Percentiles rank a stretch among this genome's conserved stretches.
These are phyloP conservation scores for Cantharis flavilabris DNA, from an alignment of 2,888 invertebrate genomes.

Conservation along the genomic window DNA sequence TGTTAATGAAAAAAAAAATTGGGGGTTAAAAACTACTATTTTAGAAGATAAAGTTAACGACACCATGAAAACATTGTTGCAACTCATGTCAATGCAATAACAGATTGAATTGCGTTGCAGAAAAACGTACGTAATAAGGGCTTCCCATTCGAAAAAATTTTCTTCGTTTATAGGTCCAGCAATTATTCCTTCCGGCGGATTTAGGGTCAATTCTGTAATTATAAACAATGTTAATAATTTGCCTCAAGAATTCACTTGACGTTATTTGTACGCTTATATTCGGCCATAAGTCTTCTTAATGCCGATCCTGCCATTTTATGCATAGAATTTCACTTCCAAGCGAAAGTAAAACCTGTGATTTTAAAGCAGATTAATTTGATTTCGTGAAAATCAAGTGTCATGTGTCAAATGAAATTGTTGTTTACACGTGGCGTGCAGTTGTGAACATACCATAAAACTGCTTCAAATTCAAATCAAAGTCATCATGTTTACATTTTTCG, in stretches of 20 bases:
- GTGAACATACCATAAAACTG: background rate
- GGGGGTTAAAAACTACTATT: background rate
- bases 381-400: background rate
- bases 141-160: conserved; percentile 99
- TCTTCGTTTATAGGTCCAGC: conserved; percentile 98
- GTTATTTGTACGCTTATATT: conserved; percentile 76
- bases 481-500: too few relatives aligned
- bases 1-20: background rate
- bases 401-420: background rate
- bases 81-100: background rate
- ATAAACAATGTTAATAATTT: background rate
- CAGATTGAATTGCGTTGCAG: background rate
- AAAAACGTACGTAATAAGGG: conserved; percentile 81
- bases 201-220: conserved; percentile 81
- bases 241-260: conserved; percentile 33
- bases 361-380: background rate
- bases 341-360: background rate
- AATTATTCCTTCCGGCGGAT: conserved; percentile 97
- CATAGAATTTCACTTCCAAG: background rate
- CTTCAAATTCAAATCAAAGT: background rate
- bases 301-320: conserved; percentile 81
- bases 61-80: background rate
- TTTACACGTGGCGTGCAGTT: background rate
- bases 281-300: conserved; percentile 81
- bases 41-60: too few relatives aligned